These are phyloP conservation scores for Dermolepida albohirtum DNA, from an alignment of 2,888 invertebrate genomes.

Conservation along the genomic window DNA sequence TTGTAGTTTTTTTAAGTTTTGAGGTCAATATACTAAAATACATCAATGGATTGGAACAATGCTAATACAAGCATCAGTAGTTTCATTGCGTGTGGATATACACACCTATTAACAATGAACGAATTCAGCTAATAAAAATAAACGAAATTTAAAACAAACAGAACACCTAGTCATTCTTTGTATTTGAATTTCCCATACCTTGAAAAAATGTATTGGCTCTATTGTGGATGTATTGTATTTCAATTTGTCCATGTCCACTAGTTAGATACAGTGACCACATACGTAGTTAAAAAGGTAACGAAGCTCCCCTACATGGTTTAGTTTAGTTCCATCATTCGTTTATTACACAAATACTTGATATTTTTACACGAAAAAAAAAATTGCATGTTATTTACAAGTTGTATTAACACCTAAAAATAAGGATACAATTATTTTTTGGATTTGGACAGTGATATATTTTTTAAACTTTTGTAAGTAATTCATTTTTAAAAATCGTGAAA, in stretches of 20 bases:
- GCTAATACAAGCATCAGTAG: too few species aligned
- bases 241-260: background rate
- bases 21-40: too few species aligned
- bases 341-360: background rate
- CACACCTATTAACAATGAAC: too few species aligned
- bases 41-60: too few species aligned
- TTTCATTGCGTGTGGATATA: too few species aligned
- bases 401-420: too few species aligned
- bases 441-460: background rate
- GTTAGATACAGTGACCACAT: constrained; percentile 24
- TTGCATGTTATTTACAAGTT: too few species aligned
- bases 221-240: constrained; percentile 13
- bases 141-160: constrained; percentile 14
- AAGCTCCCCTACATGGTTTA: constrained; percentile 17
- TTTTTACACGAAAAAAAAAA: background rate
- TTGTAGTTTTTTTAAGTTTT: background rate
- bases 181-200: constrained; percentile 38
- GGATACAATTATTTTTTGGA: background rate
- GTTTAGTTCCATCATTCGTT: constrained; percentile 1
- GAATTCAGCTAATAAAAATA: too few species aligned
- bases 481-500: too few species aligned
- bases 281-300: constrained; percentile 27
- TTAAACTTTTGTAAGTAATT: background rate
- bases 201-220: constrained; percentile 26
- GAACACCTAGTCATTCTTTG: constrained; percentile 1